A percentile compares a stretch with the other conserved stretches of the same genome.
Conservation (phyloP, 2,888 invertebrate species). For the Mythimna ferrago region DNA sequence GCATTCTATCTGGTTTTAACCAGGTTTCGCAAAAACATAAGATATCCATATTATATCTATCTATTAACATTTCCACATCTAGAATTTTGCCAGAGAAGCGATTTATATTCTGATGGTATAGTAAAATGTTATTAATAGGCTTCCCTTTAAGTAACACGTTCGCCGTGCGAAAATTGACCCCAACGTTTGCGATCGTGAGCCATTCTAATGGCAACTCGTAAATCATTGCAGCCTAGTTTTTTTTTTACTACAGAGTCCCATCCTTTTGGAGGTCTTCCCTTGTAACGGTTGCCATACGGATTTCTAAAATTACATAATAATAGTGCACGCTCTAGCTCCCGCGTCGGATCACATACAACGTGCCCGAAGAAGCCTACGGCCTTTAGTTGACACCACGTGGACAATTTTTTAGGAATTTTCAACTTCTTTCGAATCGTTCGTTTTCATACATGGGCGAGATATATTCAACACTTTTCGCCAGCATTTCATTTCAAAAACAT, state of each 20-base stretch:
- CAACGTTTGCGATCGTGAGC: conserved; percentile 4
- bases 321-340: conserved; percentile 1
- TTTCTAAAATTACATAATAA: background rate
- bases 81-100: no score
- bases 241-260: conserved; percentile 7
- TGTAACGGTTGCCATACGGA: background rate
- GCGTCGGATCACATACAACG: conserved; percentile 10
- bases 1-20: no score
- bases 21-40: no score
- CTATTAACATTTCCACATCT: no score
- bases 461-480: conserved; percentile 24
- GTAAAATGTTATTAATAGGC: no score
- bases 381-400: conserved; percentile 24
- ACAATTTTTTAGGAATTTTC: conserved; percentile 21
- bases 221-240: conserved; percentile 7
- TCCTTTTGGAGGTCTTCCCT: conserved; percentile 18
- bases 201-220: conserved; percentile 14
- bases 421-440: conserved; percentile 10
- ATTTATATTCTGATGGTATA: no score
- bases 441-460: background rate
- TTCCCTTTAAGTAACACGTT: conserved; percentile 8
- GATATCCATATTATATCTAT: no score
- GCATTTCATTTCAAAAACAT: conserved; percentile 20
- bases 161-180: conserved; percentile 12
- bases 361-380: conserved; percentile 22